Conservation (phyloP, 2,113 vertebrate species). For the Periophthalmodon schlosseri region DNA sequence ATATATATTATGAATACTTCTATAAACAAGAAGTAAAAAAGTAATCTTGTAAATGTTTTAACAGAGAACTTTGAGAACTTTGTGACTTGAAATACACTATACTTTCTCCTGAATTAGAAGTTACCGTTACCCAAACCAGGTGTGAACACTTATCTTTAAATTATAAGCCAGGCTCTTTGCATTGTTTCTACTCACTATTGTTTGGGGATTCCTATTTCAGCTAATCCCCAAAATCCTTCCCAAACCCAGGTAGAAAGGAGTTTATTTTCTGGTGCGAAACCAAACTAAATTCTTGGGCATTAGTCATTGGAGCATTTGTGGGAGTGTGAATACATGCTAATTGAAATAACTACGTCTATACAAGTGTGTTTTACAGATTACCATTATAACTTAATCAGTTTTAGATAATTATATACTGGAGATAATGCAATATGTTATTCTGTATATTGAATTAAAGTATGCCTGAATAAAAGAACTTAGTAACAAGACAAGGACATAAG, state of each 20-base stretch:
- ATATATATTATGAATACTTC: not conserved
- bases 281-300: not conserved
- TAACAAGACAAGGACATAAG: not conserved
- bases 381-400: not conserved
- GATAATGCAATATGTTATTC: not conserved
- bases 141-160: not conserved
- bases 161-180: not conserved
- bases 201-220: not conserved
- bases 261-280: not conserved
- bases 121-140: not conserved
- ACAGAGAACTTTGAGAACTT: not conserved
- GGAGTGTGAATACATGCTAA: not conserved
- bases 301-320: not conserved
- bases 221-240: not conserved
- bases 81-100: not conserved
- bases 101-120: not conserved
- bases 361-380: not conserved
- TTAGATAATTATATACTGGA: not conserved
- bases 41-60: not conserved
- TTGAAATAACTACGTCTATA: not conserved
- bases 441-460: not conserved
- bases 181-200: not conserved
- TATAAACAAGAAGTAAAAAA: no score
- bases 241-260: not conserved
- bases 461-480: not conserved